Base-by-base conservation (phyloP, 2,113 vertebrate genomes). In the Megalops atlanticus region DNA sequence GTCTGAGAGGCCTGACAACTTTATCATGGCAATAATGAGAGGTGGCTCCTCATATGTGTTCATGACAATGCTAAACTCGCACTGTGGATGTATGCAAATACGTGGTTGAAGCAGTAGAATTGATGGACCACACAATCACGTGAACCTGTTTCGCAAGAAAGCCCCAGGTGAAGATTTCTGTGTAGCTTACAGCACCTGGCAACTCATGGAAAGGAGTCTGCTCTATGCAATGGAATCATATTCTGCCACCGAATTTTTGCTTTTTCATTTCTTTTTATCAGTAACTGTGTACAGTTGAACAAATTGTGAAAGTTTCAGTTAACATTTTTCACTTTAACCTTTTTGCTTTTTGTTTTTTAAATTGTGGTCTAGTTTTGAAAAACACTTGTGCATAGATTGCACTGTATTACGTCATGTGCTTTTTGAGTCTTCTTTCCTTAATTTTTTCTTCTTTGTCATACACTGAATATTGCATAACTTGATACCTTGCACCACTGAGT, bases 151-250 rank as follows among this genome's bases (percentile, higher is more conserved):
- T n/a, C n/a, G n/a, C n/a, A n/a, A n/a, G 24, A 10, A 64, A 64
- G 24, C 58, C 24, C n/a, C n/a, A 1, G 2, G 27, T 11, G n/a
- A 11, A 64, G 31, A 64, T 8, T 2, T 64, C n/a, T n/a, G n/a
- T n/a, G n/a, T n/a, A n/a, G n/a, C n/a, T 64, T n/a, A 64, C n/a
- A 64, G n/a, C 58, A 64, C 58, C 58, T 64, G 58, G 27, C 58
- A 64, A n/a, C 24, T 27, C n/a, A 64, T 64, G 58, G 58, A 64
- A n/a, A 27, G 24, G n/a, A 64, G 58, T 64, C 27, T 64, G 58
- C 24, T 24, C 1, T 27, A n/a, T 64, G 31, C 27, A 31, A 27
- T n/a, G 49, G 58, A 64, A 31, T n/a, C 24, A 0, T 64, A 24
- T 10, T 8, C n/a, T 64, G 7, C n/a, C n/a, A 31, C n/a, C n/a